Conservation (phyloP, 2,888 invertebrate genomes). For the Aspidapion aeneum region DNA sequence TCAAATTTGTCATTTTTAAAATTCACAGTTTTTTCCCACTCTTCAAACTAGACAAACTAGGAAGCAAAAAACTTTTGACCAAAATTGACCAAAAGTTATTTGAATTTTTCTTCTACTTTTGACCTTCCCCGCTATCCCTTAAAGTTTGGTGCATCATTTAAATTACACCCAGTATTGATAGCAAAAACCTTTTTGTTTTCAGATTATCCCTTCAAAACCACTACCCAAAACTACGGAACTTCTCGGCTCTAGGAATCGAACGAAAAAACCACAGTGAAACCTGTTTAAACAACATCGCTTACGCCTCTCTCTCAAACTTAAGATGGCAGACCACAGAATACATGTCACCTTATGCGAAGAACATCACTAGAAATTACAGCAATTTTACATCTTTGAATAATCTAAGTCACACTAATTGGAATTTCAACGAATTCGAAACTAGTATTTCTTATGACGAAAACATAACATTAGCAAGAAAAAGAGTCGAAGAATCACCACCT, state of each 20-base stretch:
- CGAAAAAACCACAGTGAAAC: background rate
- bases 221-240: background rate
- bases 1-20: too few relatives aligned
- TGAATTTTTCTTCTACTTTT: too few relatives aligned
- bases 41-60: too few relatives aligned
- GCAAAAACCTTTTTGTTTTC: background rate
- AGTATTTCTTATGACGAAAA: slow-evolving; percentile 47
- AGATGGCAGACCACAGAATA: background rate
- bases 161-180: too few relatives aligned
- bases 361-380: slow-evolving; percentile 42
- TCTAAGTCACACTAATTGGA: slow-evolving; percentile 25
- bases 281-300: background rate
- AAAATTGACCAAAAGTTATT: too few relatives aligned
- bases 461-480: slow-evolving; percentile 41
- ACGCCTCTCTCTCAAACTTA: background rate
- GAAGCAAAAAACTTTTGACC: too few relatives aligned
- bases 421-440: slow-evolving; percentile 29
- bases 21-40: too few relatives aligned
- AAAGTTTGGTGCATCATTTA: too few relatives aligned
- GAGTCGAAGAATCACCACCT: slow-evolving; percentile 37
- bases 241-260: background rate
- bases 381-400: slow-evolving; percentile 40
- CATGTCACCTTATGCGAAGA: background rate
- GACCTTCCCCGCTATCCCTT: too few relatives aligned
- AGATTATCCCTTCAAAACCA: background rate